These are phyloP conservation scores for Blomia tropicalis DNA, from an alignment of 2,888 invertebrate genomes.

Conservation along the genomic window DNA sequence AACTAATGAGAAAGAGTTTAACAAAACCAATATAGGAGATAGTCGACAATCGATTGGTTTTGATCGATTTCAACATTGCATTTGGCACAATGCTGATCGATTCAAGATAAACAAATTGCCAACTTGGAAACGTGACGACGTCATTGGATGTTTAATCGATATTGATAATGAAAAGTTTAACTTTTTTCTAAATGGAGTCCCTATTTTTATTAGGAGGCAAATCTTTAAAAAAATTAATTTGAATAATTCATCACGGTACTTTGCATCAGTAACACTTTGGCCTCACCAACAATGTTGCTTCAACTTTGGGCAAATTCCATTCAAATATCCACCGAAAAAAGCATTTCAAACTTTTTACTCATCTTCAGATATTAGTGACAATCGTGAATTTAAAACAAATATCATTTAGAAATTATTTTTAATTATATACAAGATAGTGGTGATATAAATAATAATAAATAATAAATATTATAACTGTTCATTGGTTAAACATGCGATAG, in stretches of 20 bases:
- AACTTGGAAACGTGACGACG: constrained; percentile 60
- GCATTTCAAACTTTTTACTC: constrained; percentile 59
- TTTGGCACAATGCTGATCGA: constrained; percentile 73
- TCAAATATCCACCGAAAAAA: constrained; percentile 54
- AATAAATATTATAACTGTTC: no score
- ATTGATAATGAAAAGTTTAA: constrained; percentile 52
- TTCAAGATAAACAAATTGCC: constrained; percentile 40
- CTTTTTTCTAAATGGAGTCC: constrained; percentile 63
- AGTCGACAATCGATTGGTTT: constrained; percentile 74
- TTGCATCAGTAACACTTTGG: constrained; percentile 90
- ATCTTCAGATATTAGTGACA: no score
- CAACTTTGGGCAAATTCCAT: constrained; percentile 70
- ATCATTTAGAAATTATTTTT: no score
- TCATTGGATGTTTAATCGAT: constrained; percentile 68
- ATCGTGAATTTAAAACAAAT: no score
- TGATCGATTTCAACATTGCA: constrained; percentile 72
- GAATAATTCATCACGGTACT: constrained; percentile 43
- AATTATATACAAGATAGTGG: no score
- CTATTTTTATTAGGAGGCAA: neutral
- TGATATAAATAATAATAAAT: no score
- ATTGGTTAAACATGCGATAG: no score
- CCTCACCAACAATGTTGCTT: constrained; percentile 85
- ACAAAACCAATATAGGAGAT: constrained; percentile 87
- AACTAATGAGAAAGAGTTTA: constrained; percentile 71
- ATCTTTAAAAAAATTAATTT: neutral